Evolutionary conservation across 2,888 invertebrate genomes (phyloP), one percentile per base, ranked within the genome.

Genomic region (Phrixothrix hirtus): DNA sequence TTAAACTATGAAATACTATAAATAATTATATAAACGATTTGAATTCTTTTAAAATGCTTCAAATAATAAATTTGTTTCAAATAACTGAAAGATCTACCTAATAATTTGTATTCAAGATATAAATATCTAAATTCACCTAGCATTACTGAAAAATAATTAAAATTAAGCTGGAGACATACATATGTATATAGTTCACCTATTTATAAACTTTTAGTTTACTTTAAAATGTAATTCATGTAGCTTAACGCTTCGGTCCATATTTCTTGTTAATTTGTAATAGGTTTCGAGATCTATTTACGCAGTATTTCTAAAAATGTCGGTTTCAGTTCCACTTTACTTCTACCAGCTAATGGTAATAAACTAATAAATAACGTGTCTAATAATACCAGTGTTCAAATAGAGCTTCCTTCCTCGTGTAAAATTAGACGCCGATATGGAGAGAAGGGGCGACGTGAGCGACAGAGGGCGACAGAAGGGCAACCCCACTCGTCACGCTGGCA

Each of bases 341-440:
- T 59, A 59, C 60, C 60, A 57, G 60, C 63, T 61, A 66, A 65
- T 62, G 69, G 67, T 70, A 69, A 70, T 68, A 70, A 70, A 70
- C 68, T 63, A 69, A 70, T 70, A 69, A 68, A 70, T 70, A 69
- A 69, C 65, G 58, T 61, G 64, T 67, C 70, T 69, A 69, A 69
- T 68, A 70, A 70, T 70, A 70, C 64, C 62, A 62, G 60, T 63
- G 61, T 62, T 65, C 62, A 60, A 54, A 59, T 63, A 63, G 61
- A 61, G 66, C 67, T 68, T 68, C 66, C 69, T 69, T 68, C 67
- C 65, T 67, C 55, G 65, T 67, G 63, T 68, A 68, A 69, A 69
- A 66, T 69, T 68, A 69, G 68, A 68, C 63, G 59, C 52, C 60
- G 58, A 61, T 62, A 51, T 58, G 51, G 52, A 57, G 58, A 58